Evolutionary conservation across 2,888 invertebrate genomes (phyloP), one percentile per base, ranked within the genome.

Genomic region (Acleris laterana): DNA sequence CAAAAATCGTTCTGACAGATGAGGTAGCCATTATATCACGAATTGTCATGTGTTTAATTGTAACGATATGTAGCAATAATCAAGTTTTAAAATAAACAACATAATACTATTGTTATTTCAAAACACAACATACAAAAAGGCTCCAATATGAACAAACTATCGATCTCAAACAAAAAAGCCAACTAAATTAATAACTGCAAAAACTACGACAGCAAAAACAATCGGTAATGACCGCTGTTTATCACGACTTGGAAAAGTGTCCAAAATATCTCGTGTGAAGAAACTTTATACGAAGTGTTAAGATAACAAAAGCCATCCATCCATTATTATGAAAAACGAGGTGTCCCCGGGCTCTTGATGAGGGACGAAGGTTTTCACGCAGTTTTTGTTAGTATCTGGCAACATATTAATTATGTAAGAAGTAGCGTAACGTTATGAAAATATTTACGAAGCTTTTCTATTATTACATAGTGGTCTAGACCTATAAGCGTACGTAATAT

Each of bases 281-380:
- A 56, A 70, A 70, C 65, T 63, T 61, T 42, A 44, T 51, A 66
- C 60, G 56, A 70, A 68, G 59, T 62, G 59, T 62, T 22, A 38
- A 57, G 65, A 70, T 70, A 70, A 65, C 60, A 63, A 70, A 65
- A 62, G 61, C 65, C 55, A 50, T 44, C 58, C 65, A 65, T 66
- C 62, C 50, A 63, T 70, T 69, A 68, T 66, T 46, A 63, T 68
- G 63, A 68, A 59, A 60, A 58, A 63, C 58, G 67, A 48, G 58
- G 65, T 50, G 50, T 55, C 60, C 28, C 44, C 44, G 48, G 52
- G 13, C 22, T 22, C 28, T 28, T 50, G 55, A 61, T 51, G 60
- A 52, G 44, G 44, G 64, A 42, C 49, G 19, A 19, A 38, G 60
- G 20, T 50, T 50, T 61, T 61, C 49, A 11, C 50, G 20, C 25